Conservation (phyloP, 2,113 vertebrate genomes). For the Perognathus longimembris region DNA sequence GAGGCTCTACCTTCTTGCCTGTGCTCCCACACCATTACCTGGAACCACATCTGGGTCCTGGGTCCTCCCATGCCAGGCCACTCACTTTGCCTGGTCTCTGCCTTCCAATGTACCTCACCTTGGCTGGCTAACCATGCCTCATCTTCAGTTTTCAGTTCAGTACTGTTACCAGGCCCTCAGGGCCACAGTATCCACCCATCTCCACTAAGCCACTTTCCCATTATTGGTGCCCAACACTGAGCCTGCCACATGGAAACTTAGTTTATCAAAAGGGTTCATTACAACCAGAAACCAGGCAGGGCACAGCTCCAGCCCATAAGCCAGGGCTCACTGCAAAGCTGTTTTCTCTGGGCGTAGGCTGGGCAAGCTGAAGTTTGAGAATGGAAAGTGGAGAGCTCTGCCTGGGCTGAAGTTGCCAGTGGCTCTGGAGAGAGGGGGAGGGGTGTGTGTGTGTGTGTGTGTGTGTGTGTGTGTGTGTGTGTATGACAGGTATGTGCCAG, state of each 20-base stretch:
- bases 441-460: background rate
- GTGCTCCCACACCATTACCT: background rate
- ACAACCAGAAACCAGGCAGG: background rate
- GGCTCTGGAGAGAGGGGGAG: background rate
- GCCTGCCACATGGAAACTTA: background rate
- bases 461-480: too few relatives aligned
- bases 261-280: background rate
- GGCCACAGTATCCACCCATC: background rate
- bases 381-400: background rate
- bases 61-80: background rate
- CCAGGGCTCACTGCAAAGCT: background rate
- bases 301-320: background rate
- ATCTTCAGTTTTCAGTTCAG: background rate
- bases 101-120: background rate
- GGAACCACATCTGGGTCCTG: background rate
- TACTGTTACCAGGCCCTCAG: background rate
- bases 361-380: background rate
- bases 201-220: background rate
- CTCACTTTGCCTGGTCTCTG: background rate
- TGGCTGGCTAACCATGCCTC: background rate
- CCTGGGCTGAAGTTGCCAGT: background rate
- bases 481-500: too few relatives aligned
- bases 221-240: background rate
- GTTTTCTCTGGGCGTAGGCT: rapidly evolving
- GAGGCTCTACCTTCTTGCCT: background rate